These are phyloP conservation scores for Dexiosoma caninum DNA, from an alignment of 2,888 invertebrate species.

Conservation along the genomic window DNA sequence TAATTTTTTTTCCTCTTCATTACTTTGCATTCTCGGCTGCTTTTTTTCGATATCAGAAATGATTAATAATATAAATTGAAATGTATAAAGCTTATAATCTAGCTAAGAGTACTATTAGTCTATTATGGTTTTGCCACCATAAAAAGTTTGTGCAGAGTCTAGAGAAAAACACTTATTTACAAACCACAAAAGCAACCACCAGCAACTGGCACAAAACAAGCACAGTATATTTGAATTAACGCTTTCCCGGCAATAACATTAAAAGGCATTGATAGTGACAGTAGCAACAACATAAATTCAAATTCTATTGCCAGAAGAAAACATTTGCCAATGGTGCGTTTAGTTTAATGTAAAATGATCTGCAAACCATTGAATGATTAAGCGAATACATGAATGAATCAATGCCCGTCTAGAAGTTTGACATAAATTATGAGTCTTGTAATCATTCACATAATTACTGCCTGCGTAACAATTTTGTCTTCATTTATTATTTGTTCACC, in stretches of 20 bases:
- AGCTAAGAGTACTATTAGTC: slow-evolving; percentile 59
- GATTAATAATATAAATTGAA: slow-evolving; percentile 58
- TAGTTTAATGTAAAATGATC: not conserved
- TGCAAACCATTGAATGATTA: not conserved
- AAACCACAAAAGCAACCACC: not conserved
- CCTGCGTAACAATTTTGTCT: slow-evolving; percentile 29
- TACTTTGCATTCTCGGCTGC: not conserved
- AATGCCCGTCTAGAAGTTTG: slow-evolving; percentile 2
- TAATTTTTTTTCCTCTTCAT: not conserved
- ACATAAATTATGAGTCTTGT: slow-evolving; percentile 46
- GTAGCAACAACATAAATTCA: not conserved
- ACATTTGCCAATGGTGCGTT: slow-evolving; percentile 25
- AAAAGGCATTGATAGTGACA: not conserved
- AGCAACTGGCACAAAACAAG: slow-evolving; percentile 16
- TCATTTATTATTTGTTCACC: too few relatives aligned
- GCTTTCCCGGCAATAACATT: not conserved
- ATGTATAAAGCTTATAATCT: slow-evolving; percentile 50
- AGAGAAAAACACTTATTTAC: not conserved
- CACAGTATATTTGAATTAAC: not conserved
- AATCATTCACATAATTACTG: slow-evolving; percentile 47
- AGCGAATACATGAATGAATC: not conserved
- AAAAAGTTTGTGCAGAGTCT: not conserved
- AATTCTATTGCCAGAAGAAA: slow-evolving; percentile 16
- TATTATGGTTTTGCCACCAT: slow-evolving; percentile 43
- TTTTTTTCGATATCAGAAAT: slow-evolving; percentile 8